Base-by-base conservation (phyloP, 2,888 invertebrate species). In the Chromoteleia sp. region DNA sequence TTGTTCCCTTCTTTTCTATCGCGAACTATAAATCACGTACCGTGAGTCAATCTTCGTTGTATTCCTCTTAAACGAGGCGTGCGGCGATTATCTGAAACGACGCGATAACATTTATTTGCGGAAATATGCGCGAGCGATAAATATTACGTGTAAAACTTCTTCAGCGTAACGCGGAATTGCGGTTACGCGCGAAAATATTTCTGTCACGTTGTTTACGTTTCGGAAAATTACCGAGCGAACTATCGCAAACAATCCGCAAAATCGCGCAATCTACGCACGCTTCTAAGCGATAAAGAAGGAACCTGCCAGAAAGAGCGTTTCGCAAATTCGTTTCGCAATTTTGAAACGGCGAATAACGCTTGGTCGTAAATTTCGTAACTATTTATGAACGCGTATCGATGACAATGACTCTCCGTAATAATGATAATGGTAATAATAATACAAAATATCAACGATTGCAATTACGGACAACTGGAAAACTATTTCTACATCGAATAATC, bases 101-200 rank as follows among this genome's bases (percentile, higher is more conserved):
- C 5, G 43, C 54, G 68, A 68, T 54, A 68, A 54, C 41, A 43
- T 52, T 67, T 41, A 68, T 54, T 68, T 43, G 68, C 33, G 68
- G 29, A 68, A 68, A 54, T 33, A 43, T 68, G 30, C 43, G 10
- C 25, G 14, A 29, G 19, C 43, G 21, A 68, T 25, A 54, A 68
- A 65, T 65, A 17, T 54, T 65, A 10, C 50, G 50, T 14, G 39
- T 14, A 50, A 19, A 45, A 45, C 48, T 63, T 30, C 33, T 48
- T 63, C 33, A 21, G 0, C 58, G 17, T n/a, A 25, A 19, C n/a
- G 19, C n/a, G n/a, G n/a, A n/a, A 8, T 36, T 1, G 19, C 8
- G 19, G 12, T 36, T n/a, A n/a, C n/a, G n/a, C n/a, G 56, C 30
- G 10, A 15, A 41, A 58, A 25, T 19, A 58, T 58, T 41, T 58